Base-by-base conservation (phyloP, 2,113 vertebrate genomes). In the Rattus rattus region DNA sequence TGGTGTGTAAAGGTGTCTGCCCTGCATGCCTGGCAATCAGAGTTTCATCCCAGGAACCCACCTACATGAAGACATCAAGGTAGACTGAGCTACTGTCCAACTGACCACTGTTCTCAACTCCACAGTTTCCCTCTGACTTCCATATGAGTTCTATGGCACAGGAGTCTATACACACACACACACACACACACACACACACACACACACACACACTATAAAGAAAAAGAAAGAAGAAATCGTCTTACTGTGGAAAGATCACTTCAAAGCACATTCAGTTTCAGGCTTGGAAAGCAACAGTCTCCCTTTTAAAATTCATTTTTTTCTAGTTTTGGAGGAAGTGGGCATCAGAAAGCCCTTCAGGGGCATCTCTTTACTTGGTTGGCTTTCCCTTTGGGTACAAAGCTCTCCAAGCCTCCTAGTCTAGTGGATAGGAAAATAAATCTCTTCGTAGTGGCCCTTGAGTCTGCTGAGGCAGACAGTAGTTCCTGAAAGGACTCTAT, bases 301-400 rank as follows among this genome's bases (percentile, higher is more conserved):
- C 61, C 63, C 77, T n/a, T 86, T 43, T 63, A 92, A 97, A 67
- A 22, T 30, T 14, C n/a, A n/a, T 73, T 73, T 79, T 77, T 77
- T 7, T 1, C 49, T 76, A 36, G 28, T 94, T 77, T n/a, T 63
- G 36, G 26, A 43, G 49, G 49, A 1, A 8, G 1, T 26, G 20
- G 36, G 3, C 33, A 69, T 79, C n/a, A 49, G 59, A 86, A 80
- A 59, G 39, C 59, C 39, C 56, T 47, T 75, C 28, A 28, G 16
- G 30, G 72, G 9, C n/a, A 52, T 52, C 69, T 26, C 33, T 92
- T 91, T 52, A 14, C 65, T 56, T 61, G 56, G 61, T 95, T 86
- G 63, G 59, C 14, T 0, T 72, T 36, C 3, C 17, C 14, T 85
- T 43, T 94, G 79, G 80, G 8, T 56, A 73, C 87, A 67, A 94